Percentiles rank a stretch among this genome's conserved stretches.
These are phyloP conservation scores for Pelecanoides urinatrix DNA, from an alignment of 2,113 vertebrate genomes.

Conservation along the genomic window DNA sequence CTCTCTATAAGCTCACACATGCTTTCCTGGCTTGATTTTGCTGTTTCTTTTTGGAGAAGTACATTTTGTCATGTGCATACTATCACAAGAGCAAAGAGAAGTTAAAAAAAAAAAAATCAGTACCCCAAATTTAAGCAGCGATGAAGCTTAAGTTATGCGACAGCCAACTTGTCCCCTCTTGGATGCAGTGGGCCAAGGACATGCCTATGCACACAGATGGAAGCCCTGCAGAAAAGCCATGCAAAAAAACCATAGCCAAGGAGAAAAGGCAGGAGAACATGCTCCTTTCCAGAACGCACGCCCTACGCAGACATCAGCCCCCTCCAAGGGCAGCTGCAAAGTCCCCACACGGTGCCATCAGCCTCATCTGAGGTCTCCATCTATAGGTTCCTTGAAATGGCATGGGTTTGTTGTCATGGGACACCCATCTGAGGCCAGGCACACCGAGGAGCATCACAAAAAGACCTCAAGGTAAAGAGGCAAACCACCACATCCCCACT, in stretches of 20 bases:
- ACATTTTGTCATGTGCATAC: background rate
- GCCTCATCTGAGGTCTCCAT: background rate
- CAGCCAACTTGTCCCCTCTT: background rate
- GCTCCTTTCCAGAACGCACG: background rate
- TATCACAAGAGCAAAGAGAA: background rate
- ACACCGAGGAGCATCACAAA: background rate
- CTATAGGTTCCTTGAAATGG: background rate
- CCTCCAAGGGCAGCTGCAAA: background rate
- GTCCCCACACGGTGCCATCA: background rate
- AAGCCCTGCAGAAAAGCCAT: background rate
- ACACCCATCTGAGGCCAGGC: background rate
- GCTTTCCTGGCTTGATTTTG: background rate
- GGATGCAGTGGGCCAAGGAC: background rate
- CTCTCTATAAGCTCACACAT: background rate
- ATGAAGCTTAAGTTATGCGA: background rate
- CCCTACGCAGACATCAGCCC: background rate
- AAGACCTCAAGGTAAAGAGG: background rate
- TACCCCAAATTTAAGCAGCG: background rate
- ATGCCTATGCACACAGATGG: background rate
- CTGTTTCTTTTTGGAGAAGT: background rate
- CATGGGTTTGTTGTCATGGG: background rate
- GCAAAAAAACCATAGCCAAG: accelerated
- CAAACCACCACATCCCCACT: background rate
- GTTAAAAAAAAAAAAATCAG: background rate
- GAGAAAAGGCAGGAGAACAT: background rate